Evolutionary conservation across 2,113 vertebrate species (phyloP).

Genomic region (Zosterops hypoxanthus): DNA sequence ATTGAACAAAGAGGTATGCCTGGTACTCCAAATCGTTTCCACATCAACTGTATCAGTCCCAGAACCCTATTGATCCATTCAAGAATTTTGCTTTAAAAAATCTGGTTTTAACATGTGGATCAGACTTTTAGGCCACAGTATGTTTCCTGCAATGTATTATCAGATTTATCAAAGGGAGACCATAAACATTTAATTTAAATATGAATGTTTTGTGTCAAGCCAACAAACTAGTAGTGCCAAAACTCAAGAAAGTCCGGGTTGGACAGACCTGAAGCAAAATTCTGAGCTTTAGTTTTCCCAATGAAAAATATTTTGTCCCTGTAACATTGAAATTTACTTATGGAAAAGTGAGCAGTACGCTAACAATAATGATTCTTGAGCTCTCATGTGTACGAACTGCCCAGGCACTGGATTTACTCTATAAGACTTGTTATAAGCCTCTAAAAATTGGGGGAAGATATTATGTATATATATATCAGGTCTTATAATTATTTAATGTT

Average conservation of each 20-base stretch:
- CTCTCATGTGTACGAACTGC: neutral
- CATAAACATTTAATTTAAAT: neutral
- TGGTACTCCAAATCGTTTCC: neutral
- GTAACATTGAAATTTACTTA: neutral
- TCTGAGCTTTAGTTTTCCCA: neutral
- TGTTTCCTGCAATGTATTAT: neutral
- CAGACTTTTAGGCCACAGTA: neutral
- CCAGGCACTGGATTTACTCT: neutral
- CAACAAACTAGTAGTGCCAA: constrained; percentile 1
- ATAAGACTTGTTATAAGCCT: neutral
- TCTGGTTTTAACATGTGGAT: neutral
- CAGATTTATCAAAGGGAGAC: neutral
- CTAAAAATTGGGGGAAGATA: neutral
- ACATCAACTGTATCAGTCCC: neutral
- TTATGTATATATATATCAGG: neutral
- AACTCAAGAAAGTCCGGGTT: neutral
- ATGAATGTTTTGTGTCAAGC: neutral
- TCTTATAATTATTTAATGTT: neutral
- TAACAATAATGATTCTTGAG: neutral
- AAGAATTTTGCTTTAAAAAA: neutral
- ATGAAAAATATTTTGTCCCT: neutral
- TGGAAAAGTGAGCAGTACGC: neutral
- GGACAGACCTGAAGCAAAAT: constrained; percentile 1
- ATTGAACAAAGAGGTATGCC: neutral
- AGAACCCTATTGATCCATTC: neutral